Evolutionary conservation across 1,140 invertebrate species (phyloP).

Genomic region (Microplitis demolitor): DNA sequence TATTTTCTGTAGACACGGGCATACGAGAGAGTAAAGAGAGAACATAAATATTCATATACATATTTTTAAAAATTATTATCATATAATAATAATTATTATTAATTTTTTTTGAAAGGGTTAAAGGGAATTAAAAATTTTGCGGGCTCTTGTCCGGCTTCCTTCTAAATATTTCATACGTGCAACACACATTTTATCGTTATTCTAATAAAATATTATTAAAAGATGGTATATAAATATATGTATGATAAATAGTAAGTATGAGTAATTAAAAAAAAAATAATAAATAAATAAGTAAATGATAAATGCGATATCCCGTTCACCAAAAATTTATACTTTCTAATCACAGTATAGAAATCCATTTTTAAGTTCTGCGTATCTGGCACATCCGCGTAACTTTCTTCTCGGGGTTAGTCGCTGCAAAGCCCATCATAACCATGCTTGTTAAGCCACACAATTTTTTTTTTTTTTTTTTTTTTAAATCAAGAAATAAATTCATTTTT

Average conservation of each 20-base stretch:
- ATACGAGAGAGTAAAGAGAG: not conserved
- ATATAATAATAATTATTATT: not conserved
- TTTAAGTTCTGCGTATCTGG: not conserved
- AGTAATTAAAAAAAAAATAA: not conserved
- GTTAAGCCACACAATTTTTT: constrained; percentile 54
- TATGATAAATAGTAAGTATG: not conserved
- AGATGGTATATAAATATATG: not conserved
- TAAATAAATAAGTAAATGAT: constrained; percentile 1
- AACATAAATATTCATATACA: not conserved
- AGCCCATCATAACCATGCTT: constrained; percentile 54
- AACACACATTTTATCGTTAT: constrained; percentile 24
- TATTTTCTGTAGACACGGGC: not conserved
- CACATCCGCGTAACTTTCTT: constrained; percentile 24
- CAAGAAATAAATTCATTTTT: not conserved
- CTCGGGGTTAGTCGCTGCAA: constrained; percentile 60
- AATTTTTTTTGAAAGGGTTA: constrained; percentile 12
- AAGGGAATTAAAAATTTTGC: constrained; percentile 17
- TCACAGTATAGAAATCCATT: no score
- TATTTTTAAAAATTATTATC: not conserved
- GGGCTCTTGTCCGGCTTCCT: constrained; percentile 9
- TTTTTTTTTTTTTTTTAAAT: constrained; percentile 23
- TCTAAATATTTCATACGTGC: constrained; percentile 40
- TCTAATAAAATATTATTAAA: not conserved
- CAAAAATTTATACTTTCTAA: not conserved
- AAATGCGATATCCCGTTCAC: not conserved